Evolutionary conservation across 2,888 invertebrate species (phyloP).

Genomic region (Athalia rosae): DNA sequence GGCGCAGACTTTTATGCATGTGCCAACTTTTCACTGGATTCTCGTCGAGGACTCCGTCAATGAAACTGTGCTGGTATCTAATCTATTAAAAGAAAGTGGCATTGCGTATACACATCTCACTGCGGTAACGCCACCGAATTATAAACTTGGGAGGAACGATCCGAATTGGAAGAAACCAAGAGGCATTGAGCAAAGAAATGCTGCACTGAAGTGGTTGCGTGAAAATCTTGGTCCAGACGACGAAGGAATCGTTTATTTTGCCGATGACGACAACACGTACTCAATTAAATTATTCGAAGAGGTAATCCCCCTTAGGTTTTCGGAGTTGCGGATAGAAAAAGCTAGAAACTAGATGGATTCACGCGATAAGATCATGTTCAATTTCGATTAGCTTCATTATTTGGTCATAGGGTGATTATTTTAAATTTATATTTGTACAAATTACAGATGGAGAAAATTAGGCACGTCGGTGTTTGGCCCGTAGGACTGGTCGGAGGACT

Average conservation of each 20-base stretch:
- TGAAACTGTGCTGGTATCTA: conserved; percentile 83
- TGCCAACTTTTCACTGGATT: conserved; percentile 95
- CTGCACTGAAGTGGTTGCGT: conserved; percentile 88
- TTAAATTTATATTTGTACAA: too few species aligned
- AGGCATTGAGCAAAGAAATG: conserved; percentile 93
- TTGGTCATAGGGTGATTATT: too few species aligned
- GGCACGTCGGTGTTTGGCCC: conserved; percentile 93
- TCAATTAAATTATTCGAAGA: conserved; percentile 92
- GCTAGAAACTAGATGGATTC: too few species aligned
- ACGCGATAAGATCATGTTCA: too few species aligned
- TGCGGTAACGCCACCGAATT: conserved; percentile 81
- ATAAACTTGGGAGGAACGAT: conserved; percentile 81
- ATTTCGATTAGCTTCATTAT: too few species aligned
- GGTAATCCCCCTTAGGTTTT: conserved; percentile 75
- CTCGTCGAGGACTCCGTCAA: conserved; percentile 89
- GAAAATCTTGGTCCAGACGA: conserved; percentile 78
- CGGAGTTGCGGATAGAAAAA: neutral
- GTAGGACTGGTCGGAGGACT: conserved; percentile 97
- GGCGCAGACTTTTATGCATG: conserved; percentile 89
- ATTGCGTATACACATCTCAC: conserved; percentile 83
- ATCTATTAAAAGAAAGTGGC: conserved; percentile 81
- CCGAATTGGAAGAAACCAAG: conserved; percentile 87
- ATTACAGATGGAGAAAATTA: conserved; percentile 85
- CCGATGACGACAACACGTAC: conserved; percentile 98
- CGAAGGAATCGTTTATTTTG: conserved; percentile 91